Evolutionary conservation across 2,113 vertebrate genomes (phyloP), one percentile per base, ranked within the genome.

Genomic region (Sprattus sprattus): DNA sequence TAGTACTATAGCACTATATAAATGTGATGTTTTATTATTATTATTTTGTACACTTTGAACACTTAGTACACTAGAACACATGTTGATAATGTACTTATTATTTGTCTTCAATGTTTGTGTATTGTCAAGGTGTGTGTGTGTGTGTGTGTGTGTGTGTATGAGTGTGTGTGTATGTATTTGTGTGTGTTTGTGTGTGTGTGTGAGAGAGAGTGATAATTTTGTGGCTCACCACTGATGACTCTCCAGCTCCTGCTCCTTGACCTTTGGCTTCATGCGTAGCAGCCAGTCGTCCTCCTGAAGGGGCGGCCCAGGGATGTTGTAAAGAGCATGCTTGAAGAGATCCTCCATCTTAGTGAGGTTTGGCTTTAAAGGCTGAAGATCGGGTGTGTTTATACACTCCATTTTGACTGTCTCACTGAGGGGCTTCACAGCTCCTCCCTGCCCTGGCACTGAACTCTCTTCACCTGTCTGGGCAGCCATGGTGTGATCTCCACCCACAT

Each of bases 261-360:
- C 89, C 85, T 91, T 91, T 18, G 95, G 86, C 78, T 94, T 95
- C 81, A 95, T 82, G 0, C 84, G 91, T 85, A 97, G 93, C 83
- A 97, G 93, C 89, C 93, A 93, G 92, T 97, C 96, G 0, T 95
- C 94, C 28, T 96, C 93, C 0, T 84, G 89, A 64, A 94, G 64
- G 0, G 88, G 45, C 0, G 92, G 93, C 1, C 39, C 2, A 0
- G 93, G 94, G 46, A 90, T 64, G 54, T 93, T 94, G 91, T 96
- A 96, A 2, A 96, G 93, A 4, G 95, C 94, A 87, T 97, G 96
- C 52, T 93, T 9, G 25, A 96, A 97, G 57, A 97, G 93, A 0
- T 92, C 93, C 0, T 88, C 86, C 88, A 97, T 87, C 85, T 96
- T 97, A 10, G 91, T 93, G 22, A 89, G 84, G 78, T 89, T 78